A percentile compares a stretch with the other conserved stretches of the same genome.
phyloP scores from a whole-genome alignment of 2,113 vertebrate genomes.

The Psittacula cyanocephala region DNA sequence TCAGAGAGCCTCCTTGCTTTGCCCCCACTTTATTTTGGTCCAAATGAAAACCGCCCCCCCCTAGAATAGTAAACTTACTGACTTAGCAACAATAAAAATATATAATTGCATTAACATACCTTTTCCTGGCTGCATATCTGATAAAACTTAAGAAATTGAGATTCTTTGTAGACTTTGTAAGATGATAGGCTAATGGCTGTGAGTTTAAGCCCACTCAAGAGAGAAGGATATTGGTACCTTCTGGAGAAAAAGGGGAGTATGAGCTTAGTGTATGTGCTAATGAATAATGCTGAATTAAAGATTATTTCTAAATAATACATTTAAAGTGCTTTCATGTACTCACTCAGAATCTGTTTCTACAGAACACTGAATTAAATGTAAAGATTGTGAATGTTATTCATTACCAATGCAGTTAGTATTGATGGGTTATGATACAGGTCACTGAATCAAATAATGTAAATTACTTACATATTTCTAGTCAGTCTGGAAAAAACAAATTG shows the following conservation, averaged over 20 bases:
- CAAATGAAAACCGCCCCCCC: not conserved
- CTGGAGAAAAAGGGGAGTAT: not conserved
- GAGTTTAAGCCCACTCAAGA: not conserved
- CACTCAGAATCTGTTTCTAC: not conserved
- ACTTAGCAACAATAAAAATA: not conserved
- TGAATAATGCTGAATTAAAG: constrained; percentile 1
- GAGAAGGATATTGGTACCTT: not conserved
- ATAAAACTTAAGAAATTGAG: not conserved
- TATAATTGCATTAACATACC: not conserved
- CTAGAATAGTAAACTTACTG: not conserved
- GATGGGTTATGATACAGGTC: constrained; percentile 11
- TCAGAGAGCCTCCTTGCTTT: not conserved
- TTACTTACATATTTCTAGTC: not conserved
- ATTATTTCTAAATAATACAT: constrained; percentile 14
- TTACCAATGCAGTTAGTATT: constrained; percentile 1
- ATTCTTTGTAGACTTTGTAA: not conserved
- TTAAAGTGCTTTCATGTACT: not conserved
- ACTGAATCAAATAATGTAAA: constrained; percentile 24
- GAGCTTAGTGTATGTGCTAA: not conserved
- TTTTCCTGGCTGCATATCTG: not conserved
- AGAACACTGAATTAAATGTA: not conserved
- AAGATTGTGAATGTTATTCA: not conserved
- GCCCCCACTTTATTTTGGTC: not conserved
- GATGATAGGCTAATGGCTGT: not conserved
- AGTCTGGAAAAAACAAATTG: not conserved